Percentiles rank a stretch among this genome's conserved stretches.
Conservation (phyloP, 2,888 invertebrate genomes). For the Volucella zonaria region DNA sequence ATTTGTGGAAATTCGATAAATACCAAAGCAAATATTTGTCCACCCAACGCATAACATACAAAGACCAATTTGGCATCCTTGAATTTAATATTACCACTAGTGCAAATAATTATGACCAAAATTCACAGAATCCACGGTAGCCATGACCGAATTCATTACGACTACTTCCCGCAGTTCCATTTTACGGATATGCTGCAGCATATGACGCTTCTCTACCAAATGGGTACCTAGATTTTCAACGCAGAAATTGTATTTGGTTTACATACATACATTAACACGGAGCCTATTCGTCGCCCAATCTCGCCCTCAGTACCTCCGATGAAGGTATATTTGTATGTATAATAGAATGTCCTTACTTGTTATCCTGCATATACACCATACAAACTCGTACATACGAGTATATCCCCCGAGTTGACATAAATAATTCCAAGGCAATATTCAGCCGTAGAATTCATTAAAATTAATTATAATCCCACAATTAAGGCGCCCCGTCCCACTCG, state of each 20-base stretch:
- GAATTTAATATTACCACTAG: conserved; percentile 22
- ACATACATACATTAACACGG: conserved; percentile 29
- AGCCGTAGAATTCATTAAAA: conserved; percentile 54
- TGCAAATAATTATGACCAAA: conserved; percentile 7
- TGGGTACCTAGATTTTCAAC: background rate
- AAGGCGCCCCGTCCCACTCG: background rate
- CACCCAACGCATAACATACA: background rate
- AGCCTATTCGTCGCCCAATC: conserved; percentile 12
- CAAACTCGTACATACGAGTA: too few species aligned
- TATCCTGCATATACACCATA: background rate
- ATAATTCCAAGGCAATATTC: conserved; percentile 43
- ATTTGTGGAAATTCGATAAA: conserved; percentile 24
- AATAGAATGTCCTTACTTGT: conserved; percentile 27
- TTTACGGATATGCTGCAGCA: conserved; percentile 10
- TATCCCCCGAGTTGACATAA: conserved; percentile 27
- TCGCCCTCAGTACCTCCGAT: too few species aligned
- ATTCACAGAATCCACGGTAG: background rate
- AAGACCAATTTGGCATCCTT: conserved; percentile 19
- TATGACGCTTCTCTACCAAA: background rate
- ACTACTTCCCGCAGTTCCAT: conserved; percentile 10
- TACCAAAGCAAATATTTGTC: conserved; percentile 27
- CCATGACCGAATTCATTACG: too few species aligned
- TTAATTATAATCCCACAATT: conserved; percentile 48
- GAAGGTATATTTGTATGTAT: background rate
- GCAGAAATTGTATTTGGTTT: conserved; percentile 33